Base-by-base conservation (phyloP, 2,888 invertebrate genomes). In the Oscheius myriophilus region DNA sequence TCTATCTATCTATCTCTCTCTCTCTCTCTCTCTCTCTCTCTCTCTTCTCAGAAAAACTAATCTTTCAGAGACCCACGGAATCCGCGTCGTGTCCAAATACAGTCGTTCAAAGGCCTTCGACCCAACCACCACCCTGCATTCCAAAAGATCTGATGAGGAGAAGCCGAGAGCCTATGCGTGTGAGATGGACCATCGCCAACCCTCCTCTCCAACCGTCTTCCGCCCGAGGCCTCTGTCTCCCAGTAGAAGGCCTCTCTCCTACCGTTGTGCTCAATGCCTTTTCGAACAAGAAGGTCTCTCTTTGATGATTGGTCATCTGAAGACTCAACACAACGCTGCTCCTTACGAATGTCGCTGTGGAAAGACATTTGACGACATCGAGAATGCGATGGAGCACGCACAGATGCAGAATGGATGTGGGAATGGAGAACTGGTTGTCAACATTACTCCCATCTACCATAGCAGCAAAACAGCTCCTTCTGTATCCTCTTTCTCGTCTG, bases 41-140 rank as follows among this genome's bases (percentile, higher is more conserved):
- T 62, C 62, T 45, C 45, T 61, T 33, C n/a, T n/a, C n/a, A n/a
- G n/a, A n/a, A n/a, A n/a, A n/a, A n/a, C n/a, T n/a, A n/a, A n/a
- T 41, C 21, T 67, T 81, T 14, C 76, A 86, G 85, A 88, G 72
- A 87, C 88, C 39, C 89, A 89, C 77, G 86, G 87, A 45, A 84
- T 86, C 59, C 84, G 86, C 18, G 86, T 86, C 18, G 85, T 86
- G 16, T 87, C 87, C 45, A 86, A 87, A 71, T 86, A 86, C 77
- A 82, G 82, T 59, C 82, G 86, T 7, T 80, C 81, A 25, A 86
- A 86, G 72, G 81, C 84, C 3, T 85, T 86, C 70, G 84, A 86
- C 49, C 33, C 73, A 1, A 49, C 53, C 49, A 21, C 45, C 9
- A 23, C 68, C 18, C 21, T 46, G 3, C 26, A 63, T 9, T 41